These are phyloP conservation scores for Bruchidius siliquastri DNA, from an alignment of 2,888 invertebrate genomes.

Conservation along the genomic window DNA sequence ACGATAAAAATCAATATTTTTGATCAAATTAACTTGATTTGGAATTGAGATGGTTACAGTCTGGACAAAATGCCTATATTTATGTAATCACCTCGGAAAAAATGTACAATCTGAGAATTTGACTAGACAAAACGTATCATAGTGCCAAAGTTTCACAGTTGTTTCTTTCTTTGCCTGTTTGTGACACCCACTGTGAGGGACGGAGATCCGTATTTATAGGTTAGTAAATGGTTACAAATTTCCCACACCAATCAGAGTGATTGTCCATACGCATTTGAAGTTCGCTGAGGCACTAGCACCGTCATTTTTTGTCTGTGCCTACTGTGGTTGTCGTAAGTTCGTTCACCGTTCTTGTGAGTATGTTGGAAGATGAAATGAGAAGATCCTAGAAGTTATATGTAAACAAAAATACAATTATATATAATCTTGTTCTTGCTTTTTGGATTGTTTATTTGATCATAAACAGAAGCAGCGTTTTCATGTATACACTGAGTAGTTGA, in stretches of 20 bases:
- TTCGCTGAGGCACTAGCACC: not conserved
- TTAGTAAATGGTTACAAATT: not conserved
- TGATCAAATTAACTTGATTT: no score
- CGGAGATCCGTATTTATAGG: not conserved
- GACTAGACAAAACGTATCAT: not conserved
- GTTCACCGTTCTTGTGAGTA: not conserved
- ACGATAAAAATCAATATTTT: no score
- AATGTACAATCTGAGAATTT: not conserved
- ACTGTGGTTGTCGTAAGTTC: not conserved
- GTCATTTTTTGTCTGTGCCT: not conserved
- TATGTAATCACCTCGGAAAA: not conserved
- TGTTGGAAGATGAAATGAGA: not conserved
- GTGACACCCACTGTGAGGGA: not conserved
- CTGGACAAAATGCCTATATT: not conserved
- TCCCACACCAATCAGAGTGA: not conserved
- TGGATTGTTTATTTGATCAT: no score
- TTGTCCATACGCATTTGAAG: not conserved
- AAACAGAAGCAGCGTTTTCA: no score
- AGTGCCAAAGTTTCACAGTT: not conserved
- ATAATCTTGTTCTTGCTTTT: no score
- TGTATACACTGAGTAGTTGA: no score
- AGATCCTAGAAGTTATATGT: not conserved
- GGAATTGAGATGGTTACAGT: not conserved
- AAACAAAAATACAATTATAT: not conserved
- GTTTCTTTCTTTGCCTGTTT: not conserved